Conservation (phyloP, 2,888 invertebrate genomes). For the Lissocephala sabroskyi region DNA sequence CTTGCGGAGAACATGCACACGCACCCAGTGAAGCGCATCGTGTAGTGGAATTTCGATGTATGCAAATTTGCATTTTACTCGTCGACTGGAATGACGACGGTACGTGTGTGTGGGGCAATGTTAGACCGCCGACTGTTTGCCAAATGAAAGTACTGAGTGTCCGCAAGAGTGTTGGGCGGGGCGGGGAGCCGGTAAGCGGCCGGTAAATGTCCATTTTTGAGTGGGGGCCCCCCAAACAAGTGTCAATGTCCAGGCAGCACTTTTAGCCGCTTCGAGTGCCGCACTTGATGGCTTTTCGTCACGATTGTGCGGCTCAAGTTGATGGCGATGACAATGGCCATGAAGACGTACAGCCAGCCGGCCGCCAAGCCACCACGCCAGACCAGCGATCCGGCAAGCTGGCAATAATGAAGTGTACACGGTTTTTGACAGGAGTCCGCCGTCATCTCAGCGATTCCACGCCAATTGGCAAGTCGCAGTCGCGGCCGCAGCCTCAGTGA, state of each 20-base stretch:
- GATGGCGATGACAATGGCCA: constrained; percentile 9
- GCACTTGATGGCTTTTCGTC: constrained; percentile 55
- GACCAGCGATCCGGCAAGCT: too few species aligned
- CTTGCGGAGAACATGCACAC: too few species aligned
- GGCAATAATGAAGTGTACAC: constrained; percentile 43
- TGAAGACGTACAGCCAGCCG: too few species aligned
- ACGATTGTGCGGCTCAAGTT: constrained; percentile 40
- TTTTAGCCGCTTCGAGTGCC: constrained; percentile 13
- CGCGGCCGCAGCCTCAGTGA: constrained; percentile 49
- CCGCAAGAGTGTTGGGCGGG: background rate
- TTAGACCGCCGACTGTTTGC: constrained; percentile 23
- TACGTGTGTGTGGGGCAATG: too few species aligned
- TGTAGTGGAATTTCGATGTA: too few species aligned
- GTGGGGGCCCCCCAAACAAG: constrained; percentile 35
- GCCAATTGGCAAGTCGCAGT: too few species aligned
- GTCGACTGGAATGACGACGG: too few species aligned
- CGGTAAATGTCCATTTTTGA: constrained; percentile 30
- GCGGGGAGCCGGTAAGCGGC: too few species aligned
- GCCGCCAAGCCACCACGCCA: too few species aligned
- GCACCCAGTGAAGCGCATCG: too few species aligned
- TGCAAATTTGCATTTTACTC: too few species aligned
- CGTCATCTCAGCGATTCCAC: too few species aligned
- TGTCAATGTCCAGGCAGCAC: constrained; percentile 52
- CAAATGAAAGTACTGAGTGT: constrained; percentile 49
- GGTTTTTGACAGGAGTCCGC: constrained; percentile 52